Percentiles rank a stretch among this genome's conserved stretches.
Evolutionary conservation across 1,140 invertebrate species (phyloP).

Genomic region (Notospermus geniculatus): DNA sequence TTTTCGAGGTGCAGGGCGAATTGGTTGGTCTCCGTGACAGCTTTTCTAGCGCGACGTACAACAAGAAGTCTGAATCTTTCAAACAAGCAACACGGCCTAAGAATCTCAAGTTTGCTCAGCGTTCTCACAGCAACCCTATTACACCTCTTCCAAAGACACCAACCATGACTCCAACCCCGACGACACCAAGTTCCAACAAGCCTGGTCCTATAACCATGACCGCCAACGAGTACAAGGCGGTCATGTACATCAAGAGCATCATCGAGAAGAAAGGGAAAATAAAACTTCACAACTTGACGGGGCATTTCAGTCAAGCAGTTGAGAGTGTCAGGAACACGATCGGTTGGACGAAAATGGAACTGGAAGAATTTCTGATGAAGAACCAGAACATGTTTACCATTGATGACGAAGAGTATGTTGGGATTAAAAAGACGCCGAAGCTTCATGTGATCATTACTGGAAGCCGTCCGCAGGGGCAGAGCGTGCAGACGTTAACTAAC

Average conservation of each 20-base stretch:
- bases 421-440: conserved; percentile 49
- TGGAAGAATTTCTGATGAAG: conserved; percentile 50
- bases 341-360: conserved; percentile 51
- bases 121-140: neutral
- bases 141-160: conserved; percentile 3
- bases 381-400: conserved; percentile 51
- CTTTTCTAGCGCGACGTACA: neutral
- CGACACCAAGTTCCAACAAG: conserved; percentile 8
- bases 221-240: conserved; percentile 55
- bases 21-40: conserved; percentile 51
- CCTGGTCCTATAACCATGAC: conserved; percentile 51
- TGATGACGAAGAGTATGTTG: conserved; percentile 45
- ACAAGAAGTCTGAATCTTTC: neutral
- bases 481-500: conserved; percentile 41
- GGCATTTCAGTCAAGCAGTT: conserved; percentile 49
- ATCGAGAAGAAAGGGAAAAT: conserved; percentile 55
- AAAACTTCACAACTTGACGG: conserved; percentile 46
- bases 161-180: conserved; percentile 11
- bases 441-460: conserved; percentile 55
- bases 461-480: conserved; percentile 39
- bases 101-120: conserved; percentile 6
- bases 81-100: neutral
- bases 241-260: conserved; percentile 55
- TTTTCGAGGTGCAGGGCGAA: conserved; percentile 55
- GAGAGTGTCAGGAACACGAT: conserved; percentile 53